Evolutionary conservation across 1,140 invertebrate species (phyloP).

Genomic region (Proales similis): DNA sequence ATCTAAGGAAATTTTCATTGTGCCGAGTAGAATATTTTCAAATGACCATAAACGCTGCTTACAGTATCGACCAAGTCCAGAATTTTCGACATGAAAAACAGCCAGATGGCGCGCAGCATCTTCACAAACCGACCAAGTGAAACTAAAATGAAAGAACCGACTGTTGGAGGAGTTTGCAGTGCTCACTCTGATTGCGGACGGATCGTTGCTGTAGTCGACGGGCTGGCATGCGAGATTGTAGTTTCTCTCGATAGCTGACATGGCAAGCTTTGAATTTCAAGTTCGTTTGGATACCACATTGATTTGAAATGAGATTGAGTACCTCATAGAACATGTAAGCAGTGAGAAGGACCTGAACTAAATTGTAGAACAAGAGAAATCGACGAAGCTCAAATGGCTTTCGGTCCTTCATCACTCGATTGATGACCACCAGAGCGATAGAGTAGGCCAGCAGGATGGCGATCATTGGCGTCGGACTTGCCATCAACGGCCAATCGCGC

Average conservation of each 20-base stretch:
- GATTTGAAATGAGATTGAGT: not conserved
- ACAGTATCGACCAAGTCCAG: constrained; percentile 41
- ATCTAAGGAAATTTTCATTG: constrained; percentile 6
- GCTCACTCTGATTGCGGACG: constrained; percentile 1
- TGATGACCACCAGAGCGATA: not conserved
- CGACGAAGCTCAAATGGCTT: constrained; percentile 15
- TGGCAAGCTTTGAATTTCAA: constrained; percentile 12
- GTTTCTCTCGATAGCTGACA: not conserved
- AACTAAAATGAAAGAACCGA: not conserved
- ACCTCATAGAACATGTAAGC: constrained; percentile 23
- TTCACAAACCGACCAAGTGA: constrained; percentile 1
- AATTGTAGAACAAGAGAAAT: constrained; percentile 30
- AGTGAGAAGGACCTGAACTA: constrained; percentile 3
- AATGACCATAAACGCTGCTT: not conserved
- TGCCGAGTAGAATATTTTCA: not conserved
- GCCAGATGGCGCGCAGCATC: constrained; percentile 40
- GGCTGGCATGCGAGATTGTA: constrained; percentile 27
- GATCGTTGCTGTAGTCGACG: constrained; percentile 20
- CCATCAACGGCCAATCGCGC: not conserved
- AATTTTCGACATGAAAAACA: constrained; percentile 41
- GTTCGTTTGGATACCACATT: not conserved
- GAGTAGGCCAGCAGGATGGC: constrained; percentile 9
- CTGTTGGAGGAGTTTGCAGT: not conserved
- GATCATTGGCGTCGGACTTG: not conserved
- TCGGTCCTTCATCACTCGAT: constrained; percentile 2